Evolutionary conservation across 2,113 vertebrate genomes (phyloP), one percentile per base, ranked within the genome.

Genomic region (Misgurnus anguillicaudatus): DNA sequence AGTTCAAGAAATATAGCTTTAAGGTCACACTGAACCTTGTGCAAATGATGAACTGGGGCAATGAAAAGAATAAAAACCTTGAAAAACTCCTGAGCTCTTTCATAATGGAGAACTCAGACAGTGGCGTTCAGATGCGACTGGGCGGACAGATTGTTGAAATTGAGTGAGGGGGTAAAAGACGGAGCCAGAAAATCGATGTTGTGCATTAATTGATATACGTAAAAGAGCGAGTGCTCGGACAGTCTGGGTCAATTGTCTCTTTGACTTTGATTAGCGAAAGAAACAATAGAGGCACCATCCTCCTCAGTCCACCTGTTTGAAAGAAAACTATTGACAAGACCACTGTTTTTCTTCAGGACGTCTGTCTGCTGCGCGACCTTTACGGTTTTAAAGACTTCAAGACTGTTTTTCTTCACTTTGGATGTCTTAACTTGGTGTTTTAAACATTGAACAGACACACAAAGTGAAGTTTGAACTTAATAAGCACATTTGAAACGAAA

Each of bases 121-220:
- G 57, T 17, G 36, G 24, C 0, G 11, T 14, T 62, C 77, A 48
- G 24, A 61, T 41, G 47, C 10, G 55, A 51, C 42, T 24, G 39
- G 70, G 61, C 19, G 51, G 57, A 64, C 45, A 53, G 42, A 39
- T 76, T 76, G 80, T 57, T 81, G 53, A 79, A 57, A 79, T 76
- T 1, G 67, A 79, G 24, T 16, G 47, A 60, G 38, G 21, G 69
- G 21, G 68, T 70, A 61, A 68, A 81, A 62, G 17, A 71, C 57
- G 13, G 55, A 47, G 48, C 19, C 24, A 16, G 53, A 36, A 39
- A 81, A 80, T 85, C 78, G 60, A 85, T 80, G 55, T 11, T 36
- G 77, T 78, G 77, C 84, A 88, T 80, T 78, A 80, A 85, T 80
- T 83, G 85, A 82, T 80, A 78, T 75, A 63, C 16, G 80, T 45